A percentile compares a stretch with the other conserved stretches of the same genome.
phyloP scores from a whole-genome alignment of 1,140 invertebrate genomes.

The Vanessa atalanta region DNA sequence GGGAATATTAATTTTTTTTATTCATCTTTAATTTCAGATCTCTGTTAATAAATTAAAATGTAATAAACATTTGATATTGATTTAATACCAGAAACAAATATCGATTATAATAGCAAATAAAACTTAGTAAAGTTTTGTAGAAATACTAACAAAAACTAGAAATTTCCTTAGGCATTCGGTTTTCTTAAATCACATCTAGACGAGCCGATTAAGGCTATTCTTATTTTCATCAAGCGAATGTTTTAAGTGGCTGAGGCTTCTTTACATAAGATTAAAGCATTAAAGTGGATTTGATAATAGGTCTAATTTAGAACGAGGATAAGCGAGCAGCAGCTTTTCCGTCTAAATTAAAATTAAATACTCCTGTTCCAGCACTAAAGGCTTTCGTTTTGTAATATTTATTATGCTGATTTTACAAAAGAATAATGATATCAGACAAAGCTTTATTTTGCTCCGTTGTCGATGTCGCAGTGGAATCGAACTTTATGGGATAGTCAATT shows the following conservation, averaged over 20 bases:
- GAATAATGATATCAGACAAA: neutral
- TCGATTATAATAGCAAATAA: neutral
- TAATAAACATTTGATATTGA: neutral
- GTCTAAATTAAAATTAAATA: constrained; percentile 27
- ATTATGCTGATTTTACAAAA: constrained; percentile 21
- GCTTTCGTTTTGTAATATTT: constrained; percentile 16
- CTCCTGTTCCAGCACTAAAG: constrained; percentile 20
- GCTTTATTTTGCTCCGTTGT: constrained; percentile 7
- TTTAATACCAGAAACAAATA: neutral
- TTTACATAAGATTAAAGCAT: constrained; percentile 33
- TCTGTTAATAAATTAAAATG: no score
- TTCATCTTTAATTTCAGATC: no score
- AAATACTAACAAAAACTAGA: neutral
- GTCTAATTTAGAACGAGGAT: constrained; percentile 32
- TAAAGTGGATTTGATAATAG: constrained; percentile 33
- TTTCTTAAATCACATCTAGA: constrained; percentile 12
- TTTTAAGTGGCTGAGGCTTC: constrained; percentile 18
- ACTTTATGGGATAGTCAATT: neutral
- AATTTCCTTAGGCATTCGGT: neutral
- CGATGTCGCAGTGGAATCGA: neutral
- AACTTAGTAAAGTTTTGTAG: neutral
- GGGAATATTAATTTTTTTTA: neutral
- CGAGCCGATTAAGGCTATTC: constrained; percentile 10
- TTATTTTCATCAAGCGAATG: constrained; percentile 26
- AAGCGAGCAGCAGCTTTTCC: constrained; percentile 18